phyloP scores from a whole-genome alignment of 2,113 vertebrate species.

The Myotis davidii region DNA sequence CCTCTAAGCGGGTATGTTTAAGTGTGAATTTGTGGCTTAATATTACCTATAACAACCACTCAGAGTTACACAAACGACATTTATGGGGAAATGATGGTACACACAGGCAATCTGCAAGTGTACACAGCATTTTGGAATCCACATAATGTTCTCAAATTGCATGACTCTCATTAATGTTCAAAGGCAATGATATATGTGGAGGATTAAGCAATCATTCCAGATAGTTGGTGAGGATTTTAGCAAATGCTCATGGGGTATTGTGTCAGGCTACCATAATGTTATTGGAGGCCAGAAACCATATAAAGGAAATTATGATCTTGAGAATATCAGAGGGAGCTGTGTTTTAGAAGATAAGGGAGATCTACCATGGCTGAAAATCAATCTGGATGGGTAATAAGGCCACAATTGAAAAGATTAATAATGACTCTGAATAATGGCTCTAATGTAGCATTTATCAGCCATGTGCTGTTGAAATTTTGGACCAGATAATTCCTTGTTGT shows the following conservation, averaged over 20 bases:
- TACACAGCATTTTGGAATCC: background rate
- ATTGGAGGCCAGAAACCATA: background rate
- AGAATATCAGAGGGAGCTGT: background rate
- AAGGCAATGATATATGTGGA: background rate
- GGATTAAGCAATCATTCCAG: background rate
- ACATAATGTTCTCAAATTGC: background rate
- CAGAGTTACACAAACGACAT: background rate
- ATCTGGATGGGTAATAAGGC: background rate
- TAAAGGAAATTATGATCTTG: background rate
- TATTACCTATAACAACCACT: background rate
- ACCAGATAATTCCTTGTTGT: background rate
- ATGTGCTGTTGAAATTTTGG: background rate
- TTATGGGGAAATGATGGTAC: background rate
- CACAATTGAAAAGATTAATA: background rate
- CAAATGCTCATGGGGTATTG: background rate
- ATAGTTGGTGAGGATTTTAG: background rate
- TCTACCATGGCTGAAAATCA: background rate
- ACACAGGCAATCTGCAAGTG: background rate
- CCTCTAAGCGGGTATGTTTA: background rate
- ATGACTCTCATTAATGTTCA: background rate
- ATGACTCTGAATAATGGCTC: background rate
- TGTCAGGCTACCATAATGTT: background rate
- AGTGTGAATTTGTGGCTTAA: background rate
- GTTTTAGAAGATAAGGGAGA: background rate
- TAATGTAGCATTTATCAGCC: background rate